Evolutionary conservation across 2,888 invertebrate genomes (phyloP).

Genomic region (Dryococelus australis): DNA sequence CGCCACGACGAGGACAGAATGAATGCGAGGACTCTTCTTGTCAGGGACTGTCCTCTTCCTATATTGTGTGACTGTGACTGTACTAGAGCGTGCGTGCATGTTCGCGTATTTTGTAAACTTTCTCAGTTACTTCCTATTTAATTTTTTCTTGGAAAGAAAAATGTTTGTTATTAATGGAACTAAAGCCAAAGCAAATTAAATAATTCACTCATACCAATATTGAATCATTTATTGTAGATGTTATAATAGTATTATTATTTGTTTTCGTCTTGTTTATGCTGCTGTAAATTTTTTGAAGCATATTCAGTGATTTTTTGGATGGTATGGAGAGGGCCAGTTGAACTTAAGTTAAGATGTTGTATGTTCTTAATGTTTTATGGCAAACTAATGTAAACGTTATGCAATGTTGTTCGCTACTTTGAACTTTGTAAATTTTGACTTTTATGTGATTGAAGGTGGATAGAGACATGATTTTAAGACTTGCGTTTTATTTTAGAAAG

Average conservation of each 20-base stretch:
- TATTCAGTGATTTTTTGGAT: conserved; percentile 23
- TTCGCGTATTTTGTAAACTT: conserved; percentile 7
- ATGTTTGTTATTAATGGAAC: conserved; percentile 58
- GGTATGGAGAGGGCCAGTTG: conserved; percentile 24
- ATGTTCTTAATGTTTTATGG: conserved; percentile 19
- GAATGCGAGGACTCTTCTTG: background rate
- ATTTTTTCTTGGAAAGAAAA: conserved; percentile 22
- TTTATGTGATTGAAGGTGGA: conserved; percentile 16
- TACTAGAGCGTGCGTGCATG: background rate
- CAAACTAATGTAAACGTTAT: conserved; percentile 16
- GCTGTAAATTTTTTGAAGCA: conserved; percentile 13
- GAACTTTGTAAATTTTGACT: background rate
- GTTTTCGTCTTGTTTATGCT: conserved; percentile 28
- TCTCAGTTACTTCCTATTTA: background rate
- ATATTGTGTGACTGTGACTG: conserved; percentile 21
- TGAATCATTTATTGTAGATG: conserved; percentile 26
- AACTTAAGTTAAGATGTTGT: conserved; percentile 28
- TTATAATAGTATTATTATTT: conserved; percentile 27
- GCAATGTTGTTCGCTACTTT: conserved; percentile 10
- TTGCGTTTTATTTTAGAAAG: conserved; percentile 1
- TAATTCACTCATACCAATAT: conserved; percentile 26
- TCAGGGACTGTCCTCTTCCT: conserved; percentile 6
- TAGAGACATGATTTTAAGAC: conserved; percentile 2
- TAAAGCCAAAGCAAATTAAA: conserved; percentile 62
- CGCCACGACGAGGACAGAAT: background rate